These are phyloP conservation scores for Halcyon leucocephala DNA, from an alignment of 2,797 vertebrate genomes.

Conservation along the genomic window DNA sequence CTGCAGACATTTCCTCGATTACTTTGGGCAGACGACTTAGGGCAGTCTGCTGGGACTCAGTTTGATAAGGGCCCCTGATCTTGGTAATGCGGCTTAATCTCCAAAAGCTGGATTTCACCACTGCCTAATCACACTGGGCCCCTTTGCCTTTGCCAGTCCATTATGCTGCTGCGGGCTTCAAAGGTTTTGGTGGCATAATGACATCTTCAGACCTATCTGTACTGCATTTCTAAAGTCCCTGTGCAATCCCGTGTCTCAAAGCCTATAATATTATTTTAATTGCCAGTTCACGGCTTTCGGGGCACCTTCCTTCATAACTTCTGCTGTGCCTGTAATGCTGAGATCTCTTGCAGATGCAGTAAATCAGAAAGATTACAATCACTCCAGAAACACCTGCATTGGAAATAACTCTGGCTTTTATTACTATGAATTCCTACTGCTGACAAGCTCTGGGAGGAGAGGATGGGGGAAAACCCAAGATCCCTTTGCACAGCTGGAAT, in stretches of 20 bases:
- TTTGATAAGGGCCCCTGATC: constrained; percentile 8
- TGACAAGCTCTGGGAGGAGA: constrained; percentile 55
- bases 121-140: not conserved
- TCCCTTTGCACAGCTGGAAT: constrained; percentile 66
- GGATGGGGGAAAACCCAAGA: constrained; percentile 40
- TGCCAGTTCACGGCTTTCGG: not conserved
- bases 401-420: constrained; percentile 50
- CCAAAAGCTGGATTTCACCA: constrained; percentile 46
- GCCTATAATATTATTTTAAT: not conserved
- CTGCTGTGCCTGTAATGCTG: constrained; percentile 34
- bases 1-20: not conserved
- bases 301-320: constrained; percentile 29
- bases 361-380: constrained; percentile 71
- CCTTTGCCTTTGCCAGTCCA: not conserved
- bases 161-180: not conserved
- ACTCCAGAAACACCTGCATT: constrained; percentile 67
- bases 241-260: not conserved
- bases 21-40: not conserved
- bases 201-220: constrained; percentile 31
- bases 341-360: constrained; percentile 66
- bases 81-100: constrained; percentile 13
- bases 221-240: not conserved
- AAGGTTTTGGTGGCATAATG: constrained; percentile 38
- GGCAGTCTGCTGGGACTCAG: not conserved
- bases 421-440: constrained; percentile 66